A percentile compares a stretch with the other conserved stretches of the same genome.
phyloP scores from a whole-genome alignment of 2,888 invertebrate species.

The Tineola bisselliella region DNA sequence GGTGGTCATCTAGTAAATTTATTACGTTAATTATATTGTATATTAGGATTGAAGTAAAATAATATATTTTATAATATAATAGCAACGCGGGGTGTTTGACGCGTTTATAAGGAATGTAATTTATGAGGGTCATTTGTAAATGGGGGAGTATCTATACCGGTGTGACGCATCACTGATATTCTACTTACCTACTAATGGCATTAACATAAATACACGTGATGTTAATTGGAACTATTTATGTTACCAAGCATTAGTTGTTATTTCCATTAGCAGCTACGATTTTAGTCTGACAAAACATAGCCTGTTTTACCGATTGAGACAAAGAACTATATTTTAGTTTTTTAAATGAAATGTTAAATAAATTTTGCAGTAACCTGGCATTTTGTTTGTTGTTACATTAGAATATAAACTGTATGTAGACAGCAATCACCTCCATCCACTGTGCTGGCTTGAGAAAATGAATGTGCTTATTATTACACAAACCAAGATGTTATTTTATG shows the following conservation, averaged over 20 bases:
- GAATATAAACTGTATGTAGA: too few species aligned
- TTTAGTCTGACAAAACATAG: too few species aligned
- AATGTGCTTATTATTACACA: too few species aligned
- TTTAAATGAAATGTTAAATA: too few species aligned
- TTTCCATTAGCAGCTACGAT: neutral
- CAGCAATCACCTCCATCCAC: too few species aligned
- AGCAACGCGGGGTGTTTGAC: neutral
- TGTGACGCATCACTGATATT: conserved; percentile 5
- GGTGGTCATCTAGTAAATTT: neutral
- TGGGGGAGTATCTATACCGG: neutral
- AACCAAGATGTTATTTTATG: too few species aligned
- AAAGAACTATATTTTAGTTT: too few species aligned
- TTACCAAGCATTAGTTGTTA: neutral
- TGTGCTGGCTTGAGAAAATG: too few species aligned
- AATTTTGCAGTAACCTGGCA: too few species aligned
- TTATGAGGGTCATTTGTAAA: conserved; percentile 3
- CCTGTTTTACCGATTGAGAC: too few species aligned
- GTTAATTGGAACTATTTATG: too few species aligned
- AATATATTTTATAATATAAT: neutral
- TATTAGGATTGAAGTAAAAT: neutral
- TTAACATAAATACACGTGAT: neutral
- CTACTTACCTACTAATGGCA: neutral
- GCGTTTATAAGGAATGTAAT: neutral
- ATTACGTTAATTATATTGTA: neutral
- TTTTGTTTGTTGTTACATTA: too few species aligned